phyloP scores from a whole-genome alignment of 2,888 invertebrate species.

The Leucoma salicis region DNA sequence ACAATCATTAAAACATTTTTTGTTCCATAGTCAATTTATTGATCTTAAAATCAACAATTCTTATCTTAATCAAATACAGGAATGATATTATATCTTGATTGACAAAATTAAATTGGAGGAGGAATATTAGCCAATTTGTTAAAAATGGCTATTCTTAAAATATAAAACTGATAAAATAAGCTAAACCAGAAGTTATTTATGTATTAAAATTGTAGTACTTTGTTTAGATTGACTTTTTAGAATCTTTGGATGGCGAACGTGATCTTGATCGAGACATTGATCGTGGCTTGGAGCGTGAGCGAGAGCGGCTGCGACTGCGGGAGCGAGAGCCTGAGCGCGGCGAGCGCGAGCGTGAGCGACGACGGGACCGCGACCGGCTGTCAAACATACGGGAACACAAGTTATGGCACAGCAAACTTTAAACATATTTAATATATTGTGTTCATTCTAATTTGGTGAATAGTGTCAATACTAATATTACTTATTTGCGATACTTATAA shows the following conservation, averaged over 20 bases:
- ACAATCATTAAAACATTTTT: no score
- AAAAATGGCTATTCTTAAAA: slow-evolving; percentile 22
- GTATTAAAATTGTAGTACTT: slow-evolving; percentile 20
- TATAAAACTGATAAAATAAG: slow-evolving; percentile 19
- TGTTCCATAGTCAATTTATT: slow-evolving; percentile 64
- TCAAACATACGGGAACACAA: slow-evolving; percentile 30
- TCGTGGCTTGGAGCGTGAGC: slow-evolving; percentile 76
- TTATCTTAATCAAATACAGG: slow-evolving; percentile 54
- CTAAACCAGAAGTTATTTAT: slow-evolving; percentile 29
- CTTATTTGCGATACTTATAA: no score
- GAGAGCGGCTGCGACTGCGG: slow-evolving; percentile 74
- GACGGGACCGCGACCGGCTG: slow-evolving; percentile 84
- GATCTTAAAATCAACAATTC: slow-evolving; percentile 56
- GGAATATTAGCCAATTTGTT: slow-evolving; percentile 20
- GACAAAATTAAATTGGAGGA: slow-evolving; percentile 30
- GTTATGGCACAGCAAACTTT: slow-evolving; percentile 2
- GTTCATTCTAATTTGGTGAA: slow-evolving; percentile 18
- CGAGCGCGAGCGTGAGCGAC: slow-evolving; percentile 84
- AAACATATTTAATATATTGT: slow-evolving; percentile 1
- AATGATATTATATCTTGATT: slow-evolving; percentile 58
- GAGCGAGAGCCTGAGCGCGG: slow-evolving; percentile 75
- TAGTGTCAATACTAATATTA: not conserved
- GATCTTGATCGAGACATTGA: slow-evolving; percentile 76
- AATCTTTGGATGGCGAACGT: slow-evolving; percentile 75
- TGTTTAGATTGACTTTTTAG: slow-evolving; percentile 71